Percentiles rank a stretch among this genome's conserved stretches.
Evolutionary conservation across 2,888 invertebrate genomes (phyloP).

Genomic region (Epirrita christyi): DNA sequence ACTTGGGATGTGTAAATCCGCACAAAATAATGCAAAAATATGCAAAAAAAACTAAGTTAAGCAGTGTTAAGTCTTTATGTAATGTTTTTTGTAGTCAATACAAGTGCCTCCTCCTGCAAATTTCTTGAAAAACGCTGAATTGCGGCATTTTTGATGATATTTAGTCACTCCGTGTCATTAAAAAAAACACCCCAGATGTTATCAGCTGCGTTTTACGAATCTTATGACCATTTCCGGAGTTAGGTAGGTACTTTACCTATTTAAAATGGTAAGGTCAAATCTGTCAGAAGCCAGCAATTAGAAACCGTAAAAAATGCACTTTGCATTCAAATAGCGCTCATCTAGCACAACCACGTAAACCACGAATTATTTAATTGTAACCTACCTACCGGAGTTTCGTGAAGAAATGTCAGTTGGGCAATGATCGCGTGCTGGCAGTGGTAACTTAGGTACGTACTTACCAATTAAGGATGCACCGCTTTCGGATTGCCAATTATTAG

Average conservation of each 20-base stretch:
- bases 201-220: not conserved
- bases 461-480: constrained; percentile 11
- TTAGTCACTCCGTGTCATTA: too few relatives aligned
- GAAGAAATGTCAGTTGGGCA: constrained; percentile 16
- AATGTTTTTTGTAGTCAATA: too few relatives aligned
- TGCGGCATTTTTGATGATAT: too few relatives aligned
- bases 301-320: constrained; percentile 8
- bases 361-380: constrained; percentile 14
- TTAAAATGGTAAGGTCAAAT: not conserved
- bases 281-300: constrained; percentile 7
- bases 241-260: not conserved
- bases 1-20: too few relatives aligned
- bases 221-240: not conserved
- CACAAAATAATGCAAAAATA: too few relatives aligned
- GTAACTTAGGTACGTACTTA: too few relatives aligned
- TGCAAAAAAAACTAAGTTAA: too few relatives aligned
- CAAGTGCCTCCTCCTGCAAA: too few relatives aligned
- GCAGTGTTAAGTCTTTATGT: too few relatives aligned
- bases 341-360: constrained; percentile 6
- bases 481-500: constrained; percentile 6
- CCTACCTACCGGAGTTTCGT: constrained; percentile 10
- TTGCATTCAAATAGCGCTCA: not conserved
- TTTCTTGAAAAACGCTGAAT: too few relatives aligned
- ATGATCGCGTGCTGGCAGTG: constrained; percentile 17
- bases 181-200: too few relatives aligned